These are phyloP conservation scores for Apoda limacodes DNA, from an alignment of 2,888 invertebrate genomes.

Conservation along the genomic window DNA sequence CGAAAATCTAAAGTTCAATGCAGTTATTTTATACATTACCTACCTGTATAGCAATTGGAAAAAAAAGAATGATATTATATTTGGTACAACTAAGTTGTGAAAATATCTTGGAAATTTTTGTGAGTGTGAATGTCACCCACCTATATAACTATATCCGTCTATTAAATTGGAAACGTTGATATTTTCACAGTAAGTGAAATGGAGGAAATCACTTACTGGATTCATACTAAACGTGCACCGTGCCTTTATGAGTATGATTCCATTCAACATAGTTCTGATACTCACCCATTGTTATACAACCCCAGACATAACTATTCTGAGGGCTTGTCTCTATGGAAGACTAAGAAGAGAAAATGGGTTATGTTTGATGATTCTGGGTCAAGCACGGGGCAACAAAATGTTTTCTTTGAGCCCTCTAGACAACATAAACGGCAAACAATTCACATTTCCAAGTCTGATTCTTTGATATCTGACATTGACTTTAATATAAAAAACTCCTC, in stretches of 20 bases:
- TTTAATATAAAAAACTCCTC: constrained; percentile 50
- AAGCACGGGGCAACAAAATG: constrained; percentile 36
- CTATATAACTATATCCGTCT: too few relatives aligned
- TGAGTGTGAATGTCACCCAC: too few relatives aligned
- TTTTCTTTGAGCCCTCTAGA: constrained; percentile 43
- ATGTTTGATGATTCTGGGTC: constrained; percentile 40
- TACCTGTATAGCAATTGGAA: too few relatives aligned
- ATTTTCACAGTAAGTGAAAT: constrained; percentile 56
- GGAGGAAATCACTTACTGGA: constrained; percentile 62
- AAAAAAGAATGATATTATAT: too few relatives aligned
- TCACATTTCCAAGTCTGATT: constrained; percentile 36
- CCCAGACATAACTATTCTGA: constrained; percentile 15
- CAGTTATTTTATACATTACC: too few relatives aligned
- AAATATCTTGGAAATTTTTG: too few relatives aligned
- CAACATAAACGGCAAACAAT: constrained; percentile 26
- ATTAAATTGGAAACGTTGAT: too few relatives aligned
- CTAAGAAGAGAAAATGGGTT: constrained; percentile 45
- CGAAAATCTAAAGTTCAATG: too few relatives aligned
- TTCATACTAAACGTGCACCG: constrained; percentile 55
- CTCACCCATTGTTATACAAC: too few relatives aligned
- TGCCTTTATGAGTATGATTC: constrained; percentile 56
- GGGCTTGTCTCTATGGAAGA: constrained; percentile 34
- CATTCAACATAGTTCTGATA: constrained; percentile 32
- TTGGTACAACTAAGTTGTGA: too few relatives aligned
- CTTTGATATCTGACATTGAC: constrained; percentile 40